These are phyloP conservation scores for Anolis carolinensis DNA, from an alignment of 2,113 vertebrate species.

Conservation along the genomic window DNA sequence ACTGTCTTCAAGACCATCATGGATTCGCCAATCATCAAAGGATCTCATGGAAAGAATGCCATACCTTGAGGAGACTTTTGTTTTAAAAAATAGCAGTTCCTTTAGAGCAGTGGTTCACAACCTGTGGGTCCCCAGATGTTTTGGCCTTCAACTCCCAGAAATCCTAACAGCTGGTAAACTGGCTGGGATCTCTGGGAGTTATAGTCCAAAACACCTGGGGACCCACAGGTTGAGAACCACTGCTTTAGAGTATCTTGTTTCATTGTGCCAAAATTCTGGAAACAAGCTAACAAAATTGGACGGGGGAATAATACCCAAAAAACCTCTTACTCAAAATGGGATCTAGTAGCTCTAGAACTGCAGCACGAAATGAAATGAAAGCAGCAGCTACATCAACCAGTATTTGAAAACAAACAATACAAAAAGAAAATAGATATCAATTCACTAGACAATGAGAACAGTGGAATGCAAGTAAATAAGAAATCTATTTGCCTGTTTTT, in stretches of 20 bases:
- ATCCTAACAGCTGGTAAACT: too few relatives aligned
- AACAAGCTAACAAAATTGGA: neutral
- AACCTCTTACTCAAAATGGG: neutral
- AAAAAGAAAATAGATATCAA: neutral
- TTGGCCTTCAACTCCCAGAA: too few relatives aligned
- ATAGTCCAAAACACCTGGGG: too few relatives aligned
- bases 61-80: neutral
- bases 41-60: neutral
- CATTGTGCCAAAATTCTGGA: neutral
- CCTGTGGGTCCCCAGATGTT: too few relatives aligned
- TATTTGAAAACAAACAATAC: neutral
- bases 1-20: neutral
- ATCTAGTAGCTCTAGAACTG: neutral
- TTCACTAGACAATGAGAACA: too few relatives aligned
- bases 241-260: neutral
- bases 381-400: neutral
- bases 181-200: too few relatives aligned
- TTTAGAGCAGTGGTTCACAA: too few relatives aligned
- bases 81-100: neutral
- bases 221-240: too few relatives aligned
- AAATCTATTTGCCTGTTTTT: neutral
- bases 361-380: neutral
- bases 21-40: neutral
- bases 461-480: too few relatives aligned
- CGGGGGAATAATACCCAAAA: neutral